Evolutionary conservation across 1,140 invertebrate species (phyloP), one percentile per base, ranked within the genome.

Genomic region (Bemisia tabaci): DNA sequence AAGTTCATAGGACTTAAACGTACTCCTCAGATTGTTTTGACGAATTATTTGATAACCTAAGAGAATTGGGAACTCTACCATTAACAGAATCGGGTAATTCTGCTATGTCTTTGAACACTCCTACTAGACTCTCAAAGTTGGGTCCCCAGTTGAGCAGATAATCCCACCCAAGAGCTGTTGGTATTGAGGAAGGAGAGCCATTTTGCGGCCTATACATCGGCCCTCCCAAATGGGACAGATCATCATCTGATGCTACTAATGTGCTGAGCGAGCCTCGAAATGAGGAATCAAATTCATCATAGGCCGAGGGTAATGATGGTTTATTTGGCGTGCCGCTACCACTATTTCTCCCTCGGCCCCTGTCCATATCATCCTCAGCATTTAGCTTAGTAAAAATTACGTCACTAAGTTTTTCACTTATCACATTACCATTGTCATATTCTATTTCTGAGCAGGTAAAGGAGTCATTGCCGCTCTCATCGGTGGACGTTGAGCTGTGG

Each of bases 381-480:
- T 79, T 80, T 26, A 87, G 81, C 77, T 92, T 91, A 5, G 84
- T 84, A 75, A 90, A 90, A 62, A 85, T 82, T 70, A 84, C 81
- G 68, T 82, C 83, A 64, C 81, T 79, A 64, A 82, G 76, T 71
- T 92, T 92, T 74, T 94, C 87, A 11, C 87, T 87, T 22, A 83
- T 87, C 23, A 92, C 79, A 69, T 89, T 91, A 68, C 89, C 88
- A 73, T 93, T 91, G 72, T 97, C 94, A 75, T 95, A 70, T 76
- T 98, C 95, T 74, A 97, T 97, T 80, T 98, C 94, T 0, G 94
- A 97, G 78, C 94, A 97, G 0, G 94, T 97, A 79, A 97, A 98
- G 68, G 94, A 96, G 74, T 98, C 95, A 78, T 97, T 95, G 2
- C 92, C 92, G 75, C 91, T 94, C 75, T 96, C 94, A 73, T 96